These are phyloP conservation scores for Myoxocephalus aenaeus DNA, from an alignment of 2,797 vertebrate genomes.

Conservation along the genomic window DNA sequence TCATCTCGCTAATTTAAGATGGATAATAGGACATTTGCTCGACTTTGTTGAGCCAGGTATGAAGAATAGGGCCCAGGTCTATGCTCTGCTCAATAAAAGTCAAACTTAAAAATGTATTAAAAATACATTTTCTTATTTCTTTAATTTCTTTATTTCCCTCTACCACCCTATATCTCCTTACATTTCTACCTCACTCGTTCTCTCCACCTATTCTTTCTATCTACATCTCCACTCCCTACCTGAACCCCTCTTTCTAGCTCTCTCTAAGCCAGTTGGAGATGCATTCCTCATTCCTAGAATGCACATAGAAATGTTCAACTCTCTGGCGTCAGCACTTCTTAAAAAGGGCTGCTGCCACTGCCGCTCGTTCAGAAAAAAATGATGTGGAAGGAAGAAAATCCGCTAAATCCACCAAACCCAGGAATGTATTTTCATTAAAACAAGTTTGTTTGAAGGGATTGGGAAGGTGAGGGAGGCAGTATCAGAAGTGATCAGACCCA, in stretches of 20 bases:
- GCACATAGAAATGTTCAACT: constrained; percentile 69
- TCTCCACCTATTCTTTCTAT: constrained; percentile 1
- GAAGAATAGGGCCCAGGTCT: too few species aligned
- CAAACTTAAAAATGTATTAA: constrained; percentile 1
- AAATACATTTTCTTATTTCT: background rate
- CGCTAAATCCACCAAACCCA: constrained; percentile 77
- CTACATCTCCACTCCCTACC: constrained; percentile 9
- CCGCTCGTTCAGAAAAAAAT: constrained; percentile 52
- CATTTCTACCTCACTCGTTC: background rate
- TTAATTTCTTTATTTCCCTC: constrained; percentile 5
- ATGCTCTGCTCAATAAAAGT: constrained; percentile 18
- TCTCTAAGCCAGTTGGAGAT: constrained; percentile 67
- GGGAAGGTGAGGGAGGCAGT: constrained; percentile 53
- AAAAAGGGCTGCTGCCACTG: constrained; percentile 67
- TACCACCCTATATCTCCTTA: background rate
- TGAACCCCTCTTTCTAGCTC: constrained; percentile 23
- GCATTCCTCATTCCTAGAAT: constrained; percentile 75
- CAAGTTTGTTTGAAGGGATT: constrained; percentile 82
- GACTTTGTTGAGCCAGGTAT: too few species aligned
- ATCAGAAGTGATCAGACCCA: constrained; percentile 66
- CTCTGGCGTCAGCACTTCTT: constrained; percentile 81
- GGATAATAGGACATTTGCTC: too few species aligned
- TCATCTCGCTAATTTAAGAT: too few species aligned
- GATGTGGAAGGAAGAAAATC: constrained; percentile 78
- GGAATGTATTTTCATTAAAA: constrained; percentile 85